A percentile compares a stretch with the other conserved stretches of the same genome.
These are phyloP conservation scores for Cydia amplana DNA, from an alignment of 1,140 invertebrate genomes.

Conservation along the genomic window DNA sequence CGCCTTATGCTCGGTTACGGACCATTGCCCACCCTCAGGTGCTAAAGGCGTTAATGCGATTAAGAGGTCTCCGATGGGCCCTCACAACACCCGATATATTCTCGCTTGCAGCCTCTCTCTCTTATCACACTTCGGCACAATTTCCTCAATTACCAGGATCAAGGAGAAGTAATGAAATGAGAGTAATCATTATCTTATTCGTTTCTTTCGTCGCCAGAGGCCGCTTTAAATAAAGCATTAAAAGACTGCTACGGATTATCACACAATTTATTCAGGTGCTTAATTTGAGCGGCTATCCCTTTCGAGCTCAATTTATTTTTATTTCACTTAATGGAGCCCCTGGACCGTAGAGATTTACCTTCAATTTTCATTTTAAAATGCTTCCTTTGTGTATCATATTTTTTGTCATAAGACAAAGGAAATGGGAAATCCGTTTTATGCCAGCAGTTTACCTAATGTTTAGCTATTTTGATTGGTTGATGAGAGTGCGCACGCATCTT, in stretches of 20 bases:
- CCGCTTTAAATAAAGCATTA: constrained; percentile 72
- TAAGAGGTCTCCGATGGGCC: constrained; percentile 64
- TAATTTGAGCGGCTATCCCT: constrained; percentile 75
- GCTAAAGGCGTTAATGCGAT: constrained; percentile 70
- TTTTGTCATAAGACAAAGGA: constrained; percentile 26
- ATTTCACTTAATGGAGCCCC: constrained; percentile 66
- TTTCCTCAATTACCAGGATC: constrained; percentile 76
- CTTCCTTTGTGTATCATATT: constrained; percentile 37
- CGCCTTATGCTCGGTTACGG: constrained; percentile 53
- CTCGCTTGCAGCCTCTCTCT: constrained; percentile 39
- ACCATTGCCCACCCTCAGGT: constrained; percentile 68
- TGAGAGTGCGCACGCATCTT: constrained; percentile 35
- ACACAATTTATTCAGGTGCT: constrained; percentile 79
- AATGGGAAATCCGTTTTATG: not conserved
- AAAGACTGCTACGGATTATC: constrained; percentile 75
- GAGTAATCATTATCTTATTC: constrained; percentile 76
- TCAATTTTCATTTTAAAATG: constrained; percentile 56
- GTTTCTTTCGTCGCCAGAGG: constrained; percentile 57
- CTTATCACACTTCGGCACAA: constrained; percentile 69
- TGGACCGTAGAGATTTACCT: constrained; percentile 62
- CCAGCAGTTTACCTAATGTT: not conserved
- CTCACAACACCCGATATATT: constrained; percentile 60
- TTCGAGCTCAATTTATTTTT: constrained; percentile 74
- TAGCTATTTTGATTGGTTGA: not conserved
- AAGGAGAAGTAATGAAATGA: constrained; percentile 76